Conservation (phyloP, 2,888 invertebrate species). For the Cephus pulcher region DNA sequence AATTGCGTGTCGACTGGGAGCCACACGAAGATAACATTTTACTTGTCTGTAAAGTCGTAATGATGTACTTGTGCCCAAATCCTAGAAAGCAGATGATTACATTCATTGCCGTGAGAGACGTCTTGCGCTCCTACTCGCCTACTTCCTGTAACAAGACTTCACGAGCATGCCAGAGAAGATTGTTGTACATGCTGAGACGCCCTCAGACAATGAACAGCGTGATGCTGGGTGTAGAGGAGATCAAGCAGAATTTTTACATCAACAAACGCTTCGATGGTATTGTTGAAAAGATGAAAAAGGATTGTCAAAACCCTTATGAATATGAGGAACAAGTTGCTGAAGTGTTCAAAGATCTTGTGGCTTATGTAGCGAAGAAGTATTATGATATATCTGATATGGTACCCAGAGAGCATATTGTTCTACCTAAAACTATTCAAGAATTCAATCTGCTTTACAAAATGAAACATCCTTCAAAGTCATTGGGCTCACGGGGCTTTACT, state of each 20-base stretch:
- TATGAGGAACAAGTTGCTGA: slow-evolving; percentile 50
- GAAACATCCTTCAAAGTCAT: slow-evolving; percentile 54
- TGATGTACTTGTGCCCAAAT: slow-evolving; percentile 68
- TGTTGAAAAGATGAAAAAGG: slow-evolving; percentile 55
- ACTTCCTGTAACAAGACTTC: slow-evolving; percentile 76
- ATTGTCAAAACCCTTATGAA: slow-evolving; percentile 45
- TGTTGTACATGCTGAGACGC: slow-evolving; percentile 73
- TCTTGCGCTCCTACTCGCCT: slow-evolving; percentile 68
- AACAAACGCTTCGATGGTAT: slow-evolving; percentile 65
- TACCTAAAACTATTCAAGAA: slow-evolving; percentile 54
- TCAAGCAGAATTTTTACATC: slow-evolving; percentile 71
- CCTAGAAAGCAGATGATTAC: slow-evolving; percentile 64
- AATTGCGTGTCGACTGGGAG: slow-evolving; percentile 74
- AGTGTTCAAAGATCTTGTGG: slow-evolving; percentile 55
- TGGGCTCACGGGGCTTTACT: slow-evolving; percentile 50
- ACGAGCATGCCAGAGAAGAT: slow-evolving; percentile 74
- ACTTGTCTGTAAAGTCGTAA: slow-evolving; percentile 75
- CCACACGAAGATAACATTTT: slow-evolving; percentile 77
- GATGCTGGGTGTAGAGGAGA: slow-evolving; percentile 72
- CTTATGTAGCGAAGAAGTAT: slow-evolving; percentile 58
- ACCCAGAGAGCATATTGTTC: slow-evolving; percentile 39
- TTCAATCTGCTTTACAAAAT: slow-evolving; percentile 57
- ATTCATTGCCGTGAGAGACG: slow-evolving; percentile 70
- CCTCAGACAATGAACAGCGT: slow-evolving; percentile 72
- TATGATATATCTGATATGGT: slow-evolving; percentile 59